Conservation (phyloP, 2,113 vertebrate genomes). For the Microcebus ravelobensis region DNA sequence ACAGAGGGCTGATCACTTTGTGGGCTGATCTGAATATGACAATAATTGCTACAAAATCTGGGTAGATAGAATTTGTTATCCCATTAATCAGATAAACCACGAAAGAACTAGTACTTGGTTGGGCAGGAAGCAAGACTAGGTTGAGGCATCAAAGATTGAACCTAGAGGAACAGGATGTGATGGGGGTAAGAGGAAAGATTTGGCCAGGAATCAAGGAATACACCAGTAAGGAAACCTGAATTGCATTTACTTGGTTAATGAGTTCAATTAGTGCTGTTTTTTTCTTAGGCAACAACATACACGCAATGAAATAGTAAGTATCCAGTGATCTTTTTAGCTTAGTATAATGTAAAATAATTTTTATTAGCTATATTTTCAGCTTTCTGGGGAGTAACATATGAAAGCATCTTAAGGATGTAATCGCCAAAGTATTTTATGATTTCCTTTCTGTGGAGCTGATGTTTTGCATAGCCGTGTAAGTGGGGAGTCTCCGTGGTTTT, state of each 20-base stretch:
- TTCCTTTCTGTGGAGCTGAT: neutral
- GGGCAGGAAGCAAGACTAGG: neutral
- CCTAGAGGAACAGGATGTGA: neutral
- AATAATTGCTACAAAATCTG: neutral
- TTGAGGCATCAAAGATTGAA: neutral
- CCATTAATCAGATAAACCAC: neutral
- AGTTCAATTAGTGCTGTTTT: neutral
- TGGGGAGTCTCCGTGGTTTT: neutral
- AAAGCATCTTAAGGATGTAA: neutral
- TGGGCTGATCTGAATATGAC: neutral
- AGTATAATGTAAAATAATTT: neutral
- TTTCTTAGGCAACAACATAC: neutral
- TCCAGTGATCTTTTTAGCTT: slow-evolving; percentile 1
- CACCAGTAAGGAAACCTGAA: neutral
- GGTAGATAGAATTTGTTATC: neutral
- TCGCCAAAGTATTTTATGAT: neutral
- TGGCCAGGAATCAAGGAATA: neutral
- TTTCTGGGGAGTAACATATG: neutral
- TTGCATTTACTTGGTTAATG: neutral
- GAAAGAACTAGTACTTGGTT: neutral
- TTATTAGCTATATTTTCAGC: neutral
- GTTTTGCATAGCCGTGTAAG: neutral
- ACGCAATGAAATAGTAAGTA: neutral
- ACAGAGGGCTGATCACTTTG: neutral
- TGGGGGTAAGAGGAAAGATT: neutral